Evolutionary conservation across 2,888 invertebrate species (phyloP).

Genomic region (Oxytorus armatus): DNA sequence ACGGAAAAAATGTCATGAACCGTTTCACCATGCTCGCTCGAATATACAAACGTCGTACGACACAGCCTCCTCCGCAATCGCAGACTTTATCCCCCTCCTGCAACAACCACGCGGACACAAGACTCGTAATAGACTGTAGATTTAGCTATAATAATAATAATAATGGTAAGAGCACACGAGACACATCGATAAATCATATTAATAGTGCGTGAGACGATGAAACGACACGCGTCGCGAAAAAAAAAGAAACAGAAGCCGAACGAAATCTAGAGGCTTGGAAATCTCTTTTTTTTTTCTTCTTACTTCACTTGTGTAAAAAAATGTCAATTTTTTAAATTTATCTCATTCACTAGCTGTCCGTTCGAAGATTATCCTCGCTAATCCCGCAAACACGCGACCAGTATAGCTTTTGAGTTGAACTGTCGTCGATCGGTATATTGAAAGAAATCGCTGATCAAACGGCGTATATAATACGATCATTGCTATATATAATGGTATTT

Average conservation of each 20-base stretch:
- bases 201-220: conserved; percentile 47
- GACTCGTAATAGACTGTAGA: conserved; percentile 3
- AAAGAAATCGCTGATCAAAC: conserved; percentile 30
- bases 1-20: not conserved
- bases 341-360: not conserved
- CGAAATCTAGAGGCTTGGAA: conserved; percentile 24
- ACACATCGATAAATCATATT: conserved; percentile 55
- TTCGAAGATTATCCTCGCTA: conserved; percentile 30
- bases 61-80: conserved; percentile 15
- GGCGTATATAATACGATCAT: conserved; percentile 37
- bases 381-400: conserved; percentile 16
- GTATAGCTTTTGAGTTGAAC: conserved; percentile 6
- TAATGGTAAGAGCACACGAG: conserved; percentile 18
- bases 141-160: not conserved
- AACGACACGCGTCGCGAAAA: conserved; percentile 58
- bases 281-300: conserved; percentile 21
- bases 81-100: not conserved
- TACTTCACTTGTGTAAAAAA: not conserved
- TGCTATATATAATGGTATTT: conserved; percentile 36
- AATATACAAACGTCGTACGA: not conserved
- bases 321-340: not conserved
- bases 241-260: conserved; percentile 61
- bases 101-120: not conserved
- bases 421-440: conserved; percentile 56
- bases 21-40: not conserved